Base-by-base conservation (phyloP, 1,140 invertebrate genomes). In the Halesus radiatus region DNA sequence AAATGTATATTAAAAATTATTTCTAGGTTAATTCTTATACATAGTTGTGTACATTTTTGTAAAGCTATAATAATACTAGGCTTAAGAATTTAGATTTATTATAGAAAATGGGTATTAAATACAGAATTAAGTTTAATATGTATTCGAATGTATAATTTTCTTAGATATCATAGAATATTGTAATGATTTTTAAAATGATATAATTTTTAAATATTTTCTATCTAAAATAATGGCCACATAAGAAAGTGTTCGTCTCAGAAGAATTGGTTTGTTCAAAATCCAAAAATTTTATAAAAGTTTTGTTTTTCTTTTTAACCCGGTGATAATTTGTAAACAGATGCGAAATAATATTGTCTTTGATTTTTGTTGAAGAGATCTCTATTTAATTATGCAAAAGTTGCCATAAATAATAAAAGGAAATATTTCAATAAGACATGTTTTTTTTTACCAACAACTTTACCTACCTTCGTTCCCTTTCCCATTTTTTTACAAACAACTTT, bases 91-190 rank as follows among this genome's bases (percentile, higher is more conserved):
- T 52, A 72, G 62, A 32, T 56, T 56, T 56, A 74, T 26, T 74
- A 45, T 76, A 76, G 75, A 76, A 62, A 76, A 76, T 76, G 75
- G 75, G 75, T 76, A 76, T 76, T 76, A 76, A 62, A 45, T 76
- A 76, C 26, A 76, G 15, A 23, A 50, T 32, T 76, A 54, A 54
- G 22, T 74, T 74, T 22, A 74, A 54, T 58, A 45, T 45, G 37
- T 72, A 56, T 64, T 64, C 29, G 32, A 76, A 52, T 64, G 75
- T 76, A 76, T 76, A 64, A 64, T 64, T 76, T 76, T 45, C 54
- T 75, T 29, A 32, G 22, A 15, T 64, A 76, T 15, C 37, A 18
- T 60, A 60, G 53, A 16, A 53, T 20, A 50, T 16, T 62, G 18
- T 45, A 64, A 64, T 32, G n/a, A 45, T 50, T 76, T 64, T 64